Conservation (phyloP, 2,797 vertebrate species). For the Momotus momota region DNA sequence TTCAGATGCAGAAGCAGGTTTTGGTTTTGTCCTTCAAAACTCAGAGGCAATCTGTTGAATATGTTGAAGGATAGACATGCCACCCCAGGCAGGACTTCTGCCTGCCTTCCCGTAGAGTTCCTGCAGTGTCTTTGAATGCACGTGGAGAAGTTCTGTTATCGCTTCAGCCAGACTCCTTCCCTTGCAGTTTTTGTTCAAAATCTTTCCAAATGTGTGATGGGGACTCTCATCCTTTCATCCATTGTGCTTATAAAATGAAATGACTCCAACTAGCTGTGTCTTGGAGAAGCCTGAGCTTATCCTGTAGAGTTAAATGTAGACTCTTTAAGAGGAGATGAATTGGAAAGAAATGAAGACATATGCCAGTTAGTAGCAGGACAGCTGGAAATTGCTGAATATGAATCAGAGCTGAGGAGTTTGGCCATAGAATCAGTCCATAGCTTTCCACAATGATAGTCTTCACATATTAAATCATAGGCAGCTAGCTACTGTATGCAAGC, state of each 20-base stretch:
- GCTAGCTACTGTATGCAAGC: background rate
- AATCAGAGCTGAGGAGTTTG: slow-evolving; percentile 12
- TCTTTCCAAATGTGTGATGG: background rate
- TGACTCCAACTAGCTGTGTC: background rate
- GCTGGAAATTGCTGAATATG: slow-evolving; percentile 19
- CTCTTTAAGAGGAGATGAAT: background rate
- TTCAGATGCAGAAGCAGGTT: slow-evolving; percentile 33
- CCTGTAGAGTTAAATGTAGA: background rate
- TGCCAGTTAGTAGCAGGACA: slow-evolving; percentile 7
- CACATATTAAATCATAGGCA: background rate
- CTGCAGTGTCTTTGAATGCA: background rate
- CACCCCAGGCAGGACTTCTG: background rate
- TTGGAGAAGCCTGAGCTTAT: background rate
- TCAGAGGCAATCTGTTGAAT: background rate
- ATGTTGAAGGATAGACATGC: background rate
- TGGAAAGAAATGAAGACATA: background rate
- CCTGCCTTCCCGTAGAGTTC: background rate
- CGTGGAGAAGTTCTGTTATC: background rate
- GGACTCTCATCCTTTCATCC: background rate
- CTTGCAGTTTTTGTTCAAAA: background rate
- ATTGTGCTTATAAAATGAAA: background rate
- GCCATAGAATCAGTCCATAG: background rate
- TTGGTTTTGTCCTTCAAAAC: slow-evolving; percentile 14
- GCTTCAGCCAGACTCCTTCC: background rate
- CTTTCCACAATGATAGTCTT: background rate